These are phyloP conservation scores for Phyllotreta striolata DNA, from an alignment of 2,888 invertebrate species.

Conservation along the genomic window DNA sequence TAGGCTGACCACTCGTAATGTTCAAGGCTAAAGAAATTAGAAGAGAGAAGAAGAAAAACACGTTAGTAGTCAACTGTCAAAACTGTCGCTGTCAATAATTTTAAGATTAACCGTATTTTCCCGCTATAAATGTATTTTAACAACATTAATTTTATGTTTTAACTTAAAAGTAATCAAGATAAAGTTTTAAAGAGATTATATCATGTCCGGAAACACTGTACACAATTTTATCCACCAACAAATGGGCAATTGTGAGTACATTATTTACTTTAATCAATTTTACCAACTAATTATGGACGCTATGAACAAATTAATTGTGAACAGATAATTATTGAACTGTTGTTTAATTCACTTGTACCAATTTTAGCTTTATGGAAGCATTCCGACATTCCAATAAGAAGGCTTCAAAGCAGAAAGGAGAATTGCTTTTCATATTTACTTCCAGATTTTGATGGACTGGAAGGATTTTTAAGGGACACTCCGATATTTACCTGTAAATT, in stretches of 20 bases:
- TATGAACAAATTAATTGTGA: too few species aligned
- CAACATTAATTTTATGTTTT: too few species aligned
- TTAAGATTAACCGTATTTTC: too few species aligned
- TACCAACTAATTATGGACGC: neutral
- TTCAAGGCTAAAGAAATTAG: too few species aligned
- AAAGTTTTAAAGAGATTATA: neutral
- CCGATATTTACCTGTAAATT: conserved; percentile 85
- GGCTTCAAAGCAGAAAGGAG: conserved; percentile 69
- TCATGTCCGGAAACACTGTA: conserved; percentile 35
- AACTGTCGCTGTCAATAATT: too few species aligned
- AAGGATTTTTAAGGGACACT: conserved; percentile 63
- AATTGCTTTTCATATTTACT: conserved; percentile 73
- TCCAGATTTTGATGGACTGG: conserved; percentile 57
- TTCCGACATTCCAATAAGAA: conserved; percentile 71
- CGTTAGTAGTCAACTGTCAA: too few species aligned
- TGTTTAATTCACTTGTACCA: conserved; percentile 27
- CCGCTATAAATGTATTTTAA: too few species aligned
- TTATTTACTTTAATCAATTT: conserved; percentile 27
- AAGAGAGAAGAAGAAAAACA: too few species aligned
- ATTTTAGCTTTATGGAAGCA: conserved; percentile 66
- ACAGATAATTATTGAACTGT: neutral
- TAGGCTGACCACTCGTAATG: too few species aligned
- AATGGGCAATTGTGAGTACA: conserved; percentile 43
- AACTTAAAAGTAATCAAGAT: too few species aligned
- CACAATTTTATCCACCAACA: conserved; percentile 42